These are phyloP conservation scores for Arrhopalites spinosus DNA, from an alignment of 2,888 invertebrate species.

Conservation along the genomic window DNA sequence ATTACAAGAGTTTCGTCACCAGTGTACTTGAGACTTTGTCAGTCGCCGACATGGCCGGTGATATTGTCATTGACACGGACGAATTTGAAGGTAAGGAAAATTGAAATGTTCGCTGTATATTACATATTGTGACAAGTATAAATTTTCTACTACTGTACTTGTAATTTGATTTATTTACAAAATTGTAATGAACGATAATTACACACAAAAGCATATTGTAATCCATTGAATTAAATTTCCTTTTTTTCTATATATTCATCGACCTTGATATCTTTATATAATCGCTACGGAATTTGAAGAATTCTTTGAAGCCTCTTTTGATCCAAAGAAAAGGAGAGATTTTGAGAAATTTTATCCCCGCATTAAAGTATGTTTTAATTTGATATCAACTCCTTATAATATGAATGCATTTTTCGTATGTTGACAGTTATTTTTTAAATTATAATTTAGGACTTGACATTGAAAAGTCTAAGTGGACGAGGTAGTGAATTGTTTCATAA, in stretches of 20 bases:
- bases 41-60: conserved; percentile 52
- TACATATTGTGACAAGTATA: too few species aligned
- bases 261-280: too few species aligned
- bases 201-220: too few species aligned
- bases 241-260: too few species aligned
- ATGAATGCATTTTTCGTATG: background rate
- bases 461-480: conserved; percentile 46
- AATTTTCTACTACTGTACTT: too few species aligned
- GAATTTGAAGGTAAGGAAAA: too few species aligned
- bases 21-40: conserved; percentile 34
- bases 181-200: too few species aligned
- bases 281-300: too few species aligned
- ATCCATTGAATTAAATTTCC: too few species aligned
- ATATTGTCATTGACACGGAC: conserved; percentile 50
- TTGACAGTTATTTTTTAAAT: background rate
- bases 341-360: conserved; percentile 55
- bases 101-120: too few species aligned
- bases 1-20: conserved; percentile 53
- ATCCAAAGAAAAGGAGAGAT: conserved; percentile 51
- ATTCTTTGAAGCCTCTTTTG: conserved; percentile 55
- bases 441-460: conserved; percentile 40
- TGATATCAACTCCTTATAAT: background rate
- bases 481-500: conserved; percentile 47
- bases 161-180: too few species aligned
- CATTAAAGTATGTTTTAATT: conserved; percentile 44